Percentiles rank a stretch among this genome's conserved stretches.
phyloP scores from a whole-genome alignment of 2,113 vertebrate species.

The Hyperoodon ampullatus region DNA sequence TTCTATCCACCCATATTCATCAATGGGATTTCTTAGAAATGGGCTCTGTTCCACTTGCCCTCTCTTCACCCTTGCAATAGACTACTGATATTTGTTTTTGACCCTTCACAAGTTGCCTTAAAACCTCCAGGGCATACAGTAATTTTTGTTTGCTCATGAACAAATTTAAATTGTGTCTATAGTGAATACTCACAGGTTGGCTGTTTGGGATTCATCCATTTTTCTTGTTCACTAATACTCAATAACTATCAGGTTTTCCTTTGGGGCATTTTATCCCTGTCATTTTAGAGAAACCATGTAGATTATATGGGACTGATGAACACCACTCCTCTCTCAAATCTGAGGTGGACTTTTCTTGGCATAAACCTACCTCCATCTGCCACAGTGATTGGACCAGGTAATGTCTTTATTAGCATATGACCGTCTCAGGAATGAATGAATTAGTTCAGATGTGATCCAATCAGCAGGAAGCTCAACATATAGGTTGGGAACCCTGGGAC shows the following conservation, averaged over 20 bases:
- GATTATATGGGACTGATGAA: neutral
- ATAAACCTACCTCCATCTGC: neutral
- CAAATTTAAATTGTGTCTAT: neutral
- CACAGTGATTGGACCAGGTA: neutral
- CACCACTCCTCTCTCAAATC: neutral
- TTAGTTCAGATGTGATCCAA: neutral
- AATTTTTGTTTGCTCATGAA: neutral
- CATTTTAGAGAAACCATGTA: neutral
- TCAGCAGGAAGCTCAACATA: neutral
- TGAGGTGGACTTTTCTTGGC: neutral
- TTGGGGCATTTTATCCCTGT: neutral
- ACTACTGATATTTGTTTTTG: neutral
- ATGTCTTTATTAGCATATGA: neutral
- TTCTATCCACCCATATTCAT: neutral
- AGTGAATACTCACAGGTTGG: neutral
- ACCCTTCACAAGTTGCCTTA: neutral
- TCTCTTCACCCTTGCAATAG: neutral
- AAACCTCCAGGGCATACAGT: neutral
- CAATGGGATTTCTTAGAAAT: neutral
- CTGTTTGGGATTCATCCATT: neutral
- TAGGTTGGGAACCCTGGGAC: neutral
- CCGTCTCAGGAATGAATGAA: neutral
- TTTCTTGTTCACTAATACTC: neutral
- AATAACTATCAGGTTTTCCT: neutral
- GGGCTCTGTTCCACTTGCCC: neutral